phyloP scores from a whole-genome alignment of 1,140 invertebrate genomes.

The Ceratina calcarata region DNA sequence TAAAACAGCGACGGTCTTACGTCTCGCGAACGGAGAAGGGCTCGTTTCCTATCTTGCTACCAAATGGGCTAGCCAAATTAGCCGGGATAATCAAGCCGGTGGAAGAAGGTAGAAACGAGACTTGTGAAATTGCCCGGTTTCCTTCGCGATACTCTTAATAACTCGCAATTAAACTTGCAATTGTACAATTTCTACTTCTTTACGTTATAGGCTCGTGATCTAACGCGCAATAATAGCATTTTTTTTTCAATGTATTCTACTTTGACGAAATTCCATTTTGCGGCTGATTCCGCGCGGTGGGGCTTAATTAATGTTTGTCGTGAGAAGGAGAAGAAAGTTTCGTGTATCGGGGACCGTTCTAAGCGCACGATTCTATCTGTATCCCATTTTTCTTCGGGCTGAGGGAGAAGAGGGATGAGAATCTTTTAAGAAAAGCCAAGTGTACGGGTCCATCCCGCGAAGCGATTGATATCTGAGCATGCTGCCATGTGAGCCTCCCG shows the following conservation, averaged over 20 bases:
- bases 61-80: constrained; percentile 66
- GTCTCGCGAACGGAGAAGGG: constrained; percentile 30
- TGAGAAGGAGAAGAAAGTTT: neutral
- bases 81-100: constrained; percentile 67
- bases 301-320: constrained; percentile 28
- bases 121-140: constrained; percentile 46
- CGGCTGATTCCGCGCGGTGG: neutral
- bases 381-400: constrained; percentile 36
- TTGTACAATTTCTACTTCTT: no score
- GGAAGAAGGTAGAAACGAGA: constrained; percentile 1
- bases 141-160: no score
- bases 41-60: constrained; percentile 62
- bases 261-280: neutral
- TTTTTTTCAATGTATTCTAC: neutral
- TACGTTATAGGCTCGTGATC: neutral
- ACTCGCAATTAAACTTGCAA: no score
- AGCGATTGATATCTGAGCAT: constrained; percentile 68
- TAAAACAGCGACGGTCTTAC: constrained; percentile 37
- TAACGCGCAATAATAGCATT: neutral
- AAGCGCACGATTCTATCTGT: constrained; percentile 38
- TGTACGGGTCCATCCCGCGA: constrained; percentile 54
- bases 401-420: neutral
- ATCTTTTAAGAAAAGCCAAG: constrained; percentile 52
- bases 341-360: constrained; percentile 13
- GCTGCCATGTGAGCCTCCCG: constrained; percentile 67